Base-by-base conservation (phyloP, 92 coral and sea anemone species). In the Plumapathes pennacea region DNA sequence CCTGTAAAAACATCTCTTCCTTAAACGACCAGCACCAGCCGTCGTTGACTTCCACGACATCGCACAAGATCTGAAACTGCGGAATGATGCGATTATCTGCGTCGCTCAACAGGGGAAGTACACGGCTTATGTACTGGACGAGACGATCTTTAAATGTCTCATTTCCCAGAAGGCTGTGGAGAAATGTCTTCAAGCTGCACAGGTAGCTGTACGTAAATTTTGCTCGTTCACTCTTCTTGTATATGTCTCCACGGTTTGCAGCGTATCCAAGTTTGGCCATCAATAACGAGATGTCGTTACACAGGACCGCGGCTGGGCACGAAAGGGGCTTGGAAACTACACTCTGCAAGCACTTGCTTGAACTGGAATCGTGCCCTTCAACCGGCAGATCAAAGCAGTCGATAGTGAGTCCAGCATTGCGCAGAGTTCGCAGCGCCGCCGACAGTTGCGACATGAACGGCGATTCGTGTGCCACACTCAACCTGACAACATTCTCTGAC, bases 141-240 rank as follows among this genome's bases (percentile, higher is more conserved):
- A 77, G 78, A 18, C 60, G 51, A 53, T 57, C 69, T 53, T 57
- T 67, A 13, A 76, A 66, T 0, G 51, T 43, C 18, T 50, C 45
- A 55, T 76, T 76, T 11, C 76, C 77, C 70, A 68, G 60, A 10
- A 76, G 68, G 26, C 66, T 58, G 49, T 51, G 43, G 3, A 77
- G 60, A 49, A 77, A 77, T 2, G 64, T 31, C 23, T 69, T 77
- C 63, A 69, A 42, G 12, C 64, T 25, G 45, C 81, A 74, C 45
- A 63, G 7, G 36, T 27, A 68, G 26, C 12, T 23, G 40, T 47
- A 77, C 0, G 64, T 70, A 33, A 32, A 77, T 23, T 33, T 25
- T 10, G 66, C 30, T 5, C 55, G 10, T 0, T 50, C 13, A 26
- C 18, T 44, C 20, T 4, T 39, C 64, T 70, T 69, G 58, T 26